Percentiles rank a stretch among this genome's conserved stretches.
These are phyloP conservation scores for Platycheirus albimanus DNA, from an alignment of 2,888 invertebrate genomes.

Conservation along the genomic window DNA sequence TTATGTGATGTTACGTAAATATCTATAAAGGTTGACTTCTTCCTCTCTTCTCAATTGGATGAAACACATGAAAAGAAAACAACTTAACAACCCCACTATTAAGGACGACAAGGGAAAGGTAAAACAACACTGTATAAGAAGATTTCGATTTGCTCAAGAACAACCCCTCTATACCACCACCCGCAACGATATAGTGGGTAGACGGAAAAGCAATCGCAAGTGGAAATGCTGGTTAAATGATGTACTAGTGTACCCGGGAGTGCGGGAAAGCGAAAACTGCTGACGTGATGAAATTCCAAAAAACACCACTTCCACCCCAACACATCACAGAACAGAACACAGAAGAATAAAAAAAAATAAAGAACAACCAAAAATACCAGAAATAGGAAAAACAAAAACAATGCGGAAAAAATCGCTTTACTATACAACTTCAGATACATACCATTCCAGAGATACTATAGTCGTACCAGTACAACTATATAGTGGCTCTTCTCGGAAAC, in stretches of 20 bases:
- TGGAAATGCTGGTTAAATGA: constrained; percentile 73
- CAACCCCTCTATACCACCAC: constrained; percentile 35
- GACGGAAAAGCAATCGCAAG: constrained; percentile 38
- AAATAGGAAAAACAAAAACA: constrained; percentile 69
- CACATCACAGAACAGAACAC: constrained; percentile 18
- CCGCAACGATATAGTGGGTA: neutral
- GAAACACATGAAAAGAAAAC: constrained; percentile 33
- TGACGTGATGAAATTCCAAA: constrained; percentile 76
- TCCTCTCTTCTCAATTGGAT: constrained; percentile 28
- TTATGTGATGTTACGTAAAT: too few species aligned
- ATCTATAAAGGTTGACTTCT: constrained; percentile 45
- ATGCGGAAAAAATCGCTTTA: constrained; percentile 60
- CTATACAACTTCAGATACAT: constrained; percentile 51
- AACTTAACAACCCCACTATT: constrained; percentile 26
- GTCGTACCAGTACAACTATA: too few species aligned
- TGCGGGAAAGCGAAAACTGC: constrained; percentile 75
- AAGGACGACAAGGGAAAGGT: constrained; percentile 55
- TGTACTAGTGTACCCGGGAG: constrained; percentile 67
- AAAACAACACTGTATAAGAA: constrained; percentile 73
- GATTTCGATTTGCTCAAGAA: constrained; percentile 70
- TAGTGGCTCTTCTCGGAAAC: constrained; percentile 31
- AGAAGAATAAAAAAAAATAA: constrained; percentile 41
- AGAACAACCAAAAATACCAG: constrained; percentile 41
- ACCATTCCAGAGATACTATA: constrained; percentile 40
- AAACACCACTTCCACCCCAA: constrained; percentile 65